phyloP scores from a whole-genome alignment of 2,888 invertebrate genomes.

The Pseudoips prasinana region DNA sequence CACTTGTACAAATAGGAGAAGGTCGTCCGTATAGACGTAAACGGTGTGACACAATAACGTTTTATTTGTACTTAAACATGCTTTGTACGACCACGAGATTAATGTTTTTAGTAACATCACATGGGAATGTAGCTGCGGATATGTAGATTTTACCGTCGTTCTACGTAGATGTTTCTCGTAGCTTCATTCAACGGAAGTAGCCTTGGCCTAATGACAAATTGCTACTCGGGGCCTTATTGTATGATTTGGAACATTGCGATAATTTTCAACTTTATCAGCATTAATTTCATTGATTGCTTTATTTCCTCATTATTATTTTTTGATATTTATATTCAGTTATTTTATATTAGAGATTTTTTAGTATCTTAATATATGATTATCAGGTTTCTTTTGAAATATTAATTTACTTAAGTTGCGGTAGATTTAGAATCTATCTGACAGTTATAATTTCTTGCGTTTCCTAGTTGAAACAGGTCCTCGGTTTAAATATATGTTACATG shows the following conservation, averaged over 20 bases:
- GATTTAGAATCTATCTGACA: no score
- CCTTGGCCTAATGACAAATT: constrained; percentile 42
- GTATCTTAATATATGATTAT: background rate
- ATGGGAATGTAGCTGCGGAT: constrained; percentile 4
- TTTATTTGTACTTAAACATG: no score
- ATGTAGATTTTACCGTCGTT: constrained; percentile 20
- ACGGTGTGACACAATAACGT: background rate
- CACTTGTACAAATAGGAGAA: constrained; percentile 29
- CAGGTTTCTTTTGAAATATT: background rate
- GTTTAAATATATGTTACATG: constrained; percentile 13
- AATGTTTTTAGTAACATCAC: constrained; percentile 1
- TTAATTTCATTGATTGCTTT: constrained; percentile 4
- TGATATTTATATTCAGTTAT: background rate
- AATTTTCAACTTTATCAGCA: constrained; percentile 10
- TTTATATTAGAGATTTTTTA: background rate
- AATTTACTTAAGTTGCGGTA: background rate
- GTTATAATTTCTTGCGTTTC: no score
- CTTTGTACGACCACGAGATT: no score
- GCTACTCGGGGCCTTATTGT: constrained; percentile 10
- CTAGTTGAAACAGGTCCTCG: constrained; percentile 12
- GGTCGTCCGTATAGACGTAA: constrained; percentile 23
- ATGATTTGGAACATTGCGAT: background rate
- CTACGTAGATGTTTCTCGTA: constrained; percentile 16
- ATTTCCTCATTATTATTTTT: constrained; percentile 12
- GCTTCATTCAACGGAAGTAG: constrained; percentile 35